These are phyloP conservation scores for Temnothorax longispinosus DNA, from an alignment of 1,140 invertebrate species.

Conservation along the genomic window DNA sequence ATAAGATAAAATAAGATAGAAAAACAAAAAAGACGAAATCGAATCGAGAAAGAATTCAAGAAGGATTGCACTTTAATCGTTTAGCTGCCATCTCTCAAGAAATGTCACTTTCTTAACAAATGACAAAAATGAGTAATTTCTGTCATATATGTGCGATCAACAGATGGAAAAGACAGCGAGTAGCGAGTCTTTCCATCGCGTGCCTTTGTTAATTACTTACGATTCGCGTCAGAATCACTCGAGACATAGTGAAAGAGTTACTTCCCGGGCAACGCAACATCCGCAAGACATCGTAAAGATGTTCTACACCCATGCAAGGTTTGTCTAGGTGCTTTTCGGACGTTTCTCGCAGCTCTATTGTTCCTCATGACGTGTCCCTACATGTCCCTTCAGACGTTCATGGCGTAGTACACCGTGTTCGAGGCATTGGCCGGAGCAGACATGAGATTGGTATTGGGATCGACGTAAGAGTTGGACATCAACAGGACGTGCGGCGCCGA, in stretches of 20 bases:
- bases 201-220: not conserved
- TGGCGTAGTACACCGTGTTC: conserved; percentile 85
- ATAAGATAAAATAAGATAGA: not conserved
- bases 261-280: not conserved
- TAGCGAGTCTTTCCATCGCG: not conserved
- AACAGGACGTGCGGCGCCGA: conserved; percentile 56
- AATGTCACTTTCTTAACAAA: not conserved
- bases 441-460: conserved; percentile 75
- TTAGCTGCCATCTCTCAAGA: not conserved
- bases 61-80: not conserved
- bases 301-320: not conserved
- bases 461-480: conserved; percentile 66
- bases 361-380: no score
- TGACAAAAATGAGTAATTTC: not conserved
- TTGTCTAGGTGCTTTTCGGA: not conserved
- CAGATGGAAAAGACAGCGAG: not conserved
- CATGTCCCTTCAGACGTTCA: conserved; percentile 82
- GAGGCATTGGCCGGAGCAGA: conserved; percentile 79
- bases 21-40: not conserved
- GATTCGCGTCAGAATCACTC: not conserved
- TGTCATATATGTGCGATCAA: not conserved
- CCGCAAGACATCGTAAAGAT: not conserved
- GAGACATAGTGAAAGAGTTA: not conserved
- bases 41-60: not conserved
- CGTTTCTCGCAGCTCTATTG: not conserved